Base-by-base conservation (phyloP, 2,113 vertebrate genomes). In the Sciurus niger region DNA sequence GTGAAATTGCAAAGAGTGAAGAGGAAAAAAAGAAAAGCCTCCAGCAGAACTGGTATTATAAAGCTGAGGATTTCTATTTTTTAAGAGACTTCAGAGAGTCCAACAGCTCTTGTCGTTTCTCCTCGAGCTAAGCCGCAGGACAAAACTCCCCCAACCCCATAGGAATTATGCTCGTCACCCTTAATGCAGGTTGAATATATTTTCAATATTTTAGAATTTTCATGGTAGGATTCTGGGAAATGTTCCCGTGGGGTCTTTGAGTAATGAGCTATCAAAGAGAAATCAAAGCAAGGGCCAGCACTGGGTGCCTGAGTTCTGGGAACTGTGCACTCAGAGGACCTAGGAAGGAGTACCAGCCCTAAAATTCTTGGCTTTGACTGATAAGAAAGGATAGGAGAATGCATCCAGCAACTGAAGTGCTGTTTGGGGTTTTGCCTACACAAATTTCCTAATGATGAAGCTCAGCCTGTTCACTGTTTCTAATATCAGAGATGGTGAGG, bases 131-230 rank as follows among this genome's bases (percentile, higher is more conserved):
- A 94, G 16, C 60, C 9, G 3, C 63, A 43, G 86, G 63, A 93
- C 78, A 70, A 58, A 90, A 74, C 18, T 6, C 9, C 9, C 34
- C 5, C 72, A 28, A 16, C 4, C 1, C 16, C 37, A 0, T 8
- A 16, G 72, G 53, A 80, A 90, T 90, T 92, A 73, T 22, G 40
- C 37, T 30, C 60, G 65, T 95, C 90, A 94, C 51, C 92, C 70
- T 78, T 89, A 82, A 93, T 93, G n/a, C 10, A 24, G 48, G 32
- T 55, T 94, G 68, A 83, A 84, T 77, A 51, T 72, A 84, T 77
- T 96, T 86, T 86, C 68, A 96, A 92, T 85, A 84, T 70, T 72
- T 37, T 25, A 70, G 60, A 74, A 83, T 30, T 89, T 34, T 83
- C 93, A 63, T 1, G 63, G 67, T 78, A 48, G 55, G 30, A 93